Evolutionary conservation across 2,113 vertebrate species (phyloP).

Genomic region (Myocastor coypus): DNA sequence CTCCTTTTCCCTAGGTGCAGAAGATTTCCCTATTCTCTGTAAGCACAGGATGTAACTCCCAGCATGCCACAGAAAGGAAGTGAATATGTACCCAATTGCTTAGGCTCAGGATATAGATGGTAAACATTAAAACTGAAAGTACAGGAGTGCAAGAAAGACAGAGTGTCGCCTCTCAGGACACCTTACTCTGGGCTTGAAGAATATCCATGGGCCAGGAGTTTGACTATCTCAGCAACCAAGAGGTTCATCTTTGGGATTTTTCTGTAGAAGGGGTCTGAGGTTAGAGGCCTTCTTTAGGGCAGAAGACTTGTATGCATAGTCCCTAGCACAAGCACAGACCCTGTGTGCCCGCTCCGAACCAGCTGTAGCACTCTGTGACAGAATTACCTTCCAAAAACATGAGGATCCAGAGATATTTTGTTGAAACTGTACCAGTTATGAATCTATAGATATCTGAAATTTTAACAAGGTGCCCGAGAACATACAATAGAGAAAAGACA

Average conservation of each 20-base stretch:
- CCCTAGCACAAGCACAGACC: neutral
- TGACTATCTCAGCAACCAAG: neutral
- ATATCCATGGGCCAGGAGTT: neutral
- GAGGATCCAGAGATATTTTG: neutral
- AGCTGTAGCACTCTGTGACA: neutral
- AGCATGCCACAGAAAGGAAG: too few relatives aligned
- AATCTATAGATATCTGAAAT: neutral
- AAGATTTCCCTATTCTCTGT: neutral
- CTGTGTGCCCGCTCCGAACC: neutral
- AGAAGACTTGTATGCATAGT: neutral
- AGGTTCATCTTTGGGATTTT: neutral
- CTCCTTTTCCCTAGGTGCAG: neutral
- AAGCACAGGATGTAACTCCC: neutral
- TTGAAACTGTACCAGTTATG: neutral
- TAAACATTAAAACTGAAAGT: neutral
- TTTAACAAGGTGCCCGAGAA: neutral
- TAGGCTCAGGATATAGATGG: neutral
- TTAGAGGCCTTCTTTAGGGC: neutral
- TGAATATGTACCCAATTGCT: neutral
- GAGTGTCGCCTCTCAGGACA: neutral
- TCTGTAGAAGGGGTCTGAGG: neutral
- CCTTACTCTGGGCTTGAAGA: neutral
- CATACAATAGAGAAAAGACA: neutral
- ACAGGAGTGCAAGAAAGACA: neutral
- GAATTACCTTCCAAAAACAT: neutral